phyloP scores from a whole-genome alignment of 1,140 invertebrate genomes.

The Heliconius nattereri region DNA sequence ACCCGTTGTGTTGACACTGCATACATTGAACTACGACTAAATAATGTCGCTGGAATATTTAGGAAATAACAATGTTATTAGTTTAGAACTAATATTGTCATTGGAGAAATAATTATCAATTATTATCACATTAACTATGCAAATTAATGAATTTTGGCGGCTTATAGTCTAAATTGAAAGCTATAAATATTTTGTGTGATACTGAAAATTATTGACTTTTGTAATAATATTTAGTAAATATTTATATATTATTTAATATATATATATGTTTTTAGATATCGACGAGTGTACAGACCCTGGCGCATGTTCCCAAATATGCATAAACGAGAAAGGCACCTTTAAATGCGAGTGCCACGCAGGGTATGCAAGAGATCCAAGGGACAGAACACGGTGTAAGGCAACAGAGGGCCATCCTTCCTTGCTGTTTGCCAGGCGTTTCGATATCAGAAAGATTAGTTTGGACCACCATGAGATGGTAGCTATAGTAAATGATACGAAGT shows the following conservation, averaged over 20 bases:
- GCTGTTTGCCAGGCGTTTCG: slow-evolving; percentile 90
- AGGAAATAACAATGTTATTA: slow-evolving; percentile 6
- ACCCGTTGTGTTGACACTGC: slow-evolving; percentile 9
- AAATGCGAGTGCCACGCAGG: slow-evolving; percentile 95
- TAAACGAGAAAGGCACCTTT: slow-evolving; percentile 94
- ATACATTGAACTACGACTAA: background rate
- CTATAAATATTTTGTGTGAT: background rate
- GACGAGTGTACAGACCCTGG: slow-evolving; percentile 95
- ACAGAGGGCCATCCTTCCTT: slow-evolving; percentile 92
- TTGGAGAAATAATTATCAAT: slow-evolving; percentile 4
- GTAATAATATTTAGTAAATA: background rate
- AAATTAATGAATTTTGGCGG: background rate
- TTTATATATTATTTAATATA: background rate
- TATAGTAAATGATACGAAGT: slow-evolving; percentile 93
- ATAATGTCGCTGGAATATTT: slow-evolving; percentile 1
- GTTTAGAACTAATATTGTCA: background rate
- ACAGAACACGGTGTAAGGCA: slow-evolving; percentile 92
- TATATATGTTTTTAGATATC: slow-evolving; percentile 86
- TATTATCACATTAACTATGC: background rate
- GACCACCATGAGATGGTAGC: slow-evolving; percentile 95
- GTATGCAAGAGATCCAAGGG: slow-evolving; percentile 92
- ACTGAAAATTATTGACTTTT: background rate
- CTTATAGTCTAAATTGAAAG: background rate
- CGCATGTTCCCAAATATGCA: slow-evolving; percentile 95
- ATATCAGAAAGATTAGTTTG: slow-evolving; percentile 94